Conservation (phyloP, 2,888 invertebrate species). For the Ectobius pallidus region DNA sequence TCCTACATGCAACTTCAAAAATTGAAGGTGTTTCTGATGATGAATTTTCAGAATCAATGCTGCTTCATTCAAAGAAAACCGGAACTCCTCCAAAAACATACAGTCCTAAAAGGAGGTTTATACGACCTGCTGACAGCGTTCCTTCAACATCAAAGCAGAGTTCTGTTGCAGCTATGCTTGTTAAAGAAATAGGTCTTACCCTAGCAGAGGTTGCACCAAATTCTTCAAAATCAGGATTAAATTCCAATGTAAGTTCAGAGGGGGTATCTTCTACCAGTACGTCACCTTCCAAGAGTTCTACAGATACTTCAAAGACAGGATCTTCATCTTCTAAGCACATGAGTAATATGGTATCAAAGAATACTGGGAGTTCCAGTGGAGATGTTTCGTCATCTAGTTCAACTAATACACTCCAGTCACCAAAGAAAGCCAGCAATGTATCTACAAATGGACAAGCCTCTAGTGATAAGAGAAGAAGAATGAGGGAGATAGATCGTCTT, state of each 20-base stretch:
- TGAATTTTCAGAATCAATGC: conserved; percentile 17
- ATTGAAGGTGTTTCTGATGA: conserved; percentile 6
- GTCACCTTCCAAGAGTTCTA: background rate
- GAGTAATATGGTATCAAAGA: background rate
- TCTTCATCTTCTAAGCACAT: background rate
- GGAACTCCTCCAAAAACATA: conserved; percentile 33
- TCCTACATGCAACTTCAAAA: background rate
- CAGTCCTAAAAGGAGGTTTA: conserved; percentile 25
- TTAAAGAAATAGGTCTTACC: conserved; percentile 7
- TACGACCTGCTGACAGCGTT: background rate
- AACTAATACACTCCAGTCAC: background rate
- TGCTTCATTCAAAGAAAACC: conserved; percentile 3
- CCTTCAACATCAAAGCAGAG: background rate
- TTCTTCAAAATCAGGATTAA: background rate
- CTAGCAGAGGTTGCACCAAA: background rate
- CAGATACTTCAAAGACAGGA: background rate
- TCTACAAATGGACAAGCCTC: background rate
- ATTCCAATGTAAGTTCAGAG: background rate
- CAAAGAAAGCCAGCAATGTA: background rate
- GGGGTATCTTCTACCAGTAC: background rate
- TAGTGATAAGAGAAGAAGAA: conserved; percentile 59
- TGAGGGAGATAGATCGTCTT: conserved; percentile 75
- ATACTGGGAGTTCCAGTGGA: background rate
- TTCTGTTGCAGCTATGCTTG: conserved; percentile 1
- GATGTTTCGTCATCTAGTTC: background rate